Base-by-base conservation (phyloP, 2,888 invertebrate species). In the Seira ritae region DNA sequence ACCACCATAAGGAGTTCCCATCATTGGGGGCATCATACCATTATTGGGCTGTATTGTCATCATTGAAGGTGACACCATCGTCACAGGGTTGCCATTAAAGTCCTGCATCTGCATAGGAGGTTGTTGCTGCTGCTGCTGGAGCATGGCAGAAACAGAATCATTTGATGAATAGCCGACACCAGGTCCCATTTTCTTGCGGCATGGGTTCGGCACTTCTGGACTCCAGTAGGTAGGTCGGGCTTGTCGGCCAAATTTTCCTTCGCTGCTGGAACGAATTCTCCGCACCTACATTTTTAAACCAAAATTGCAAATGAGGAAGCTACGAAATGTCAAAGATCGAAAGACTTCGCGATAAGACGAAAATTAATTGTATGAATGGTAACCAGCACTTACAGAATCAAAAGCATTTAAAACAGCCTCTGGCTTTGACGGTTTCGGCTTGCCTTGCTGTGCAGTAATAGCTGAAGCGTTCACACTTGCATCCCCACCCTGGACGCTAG, bases 171-270 rank as follows among this genome's bases (percentile, higher is more conserved):
- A 8, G 15, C 12, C 31, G 2, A 37, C 60, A 0, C 46, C 65
- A 19, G 24, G 42, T 8, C 42, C 17, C 46, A 78, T 60, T 23
- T 73, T 80, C 42, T 68, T 80, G 3, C 80, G 20, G 23, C 80
- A 80, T 0, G 80, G 80, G n/a, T 80, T 80, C 6, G 72, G 67
- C 15, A 22, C 31, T 31, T 80, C 67, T 1, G 68, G 68, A n/a
- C 72, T 80, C 73, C 67, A 80, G 17, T 84, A 71, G 0, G 84
- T 67, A n/a, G 84, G 84, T 20, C 70, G 19, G 12, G 80, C 23
- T 31, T 84, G 84, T 12, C 80, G 76, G 2, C 84, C 84, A 62
- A 66, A 84, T 31, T 80, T 80, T 1, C 76, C 73, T 12, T 31
- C 55, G 1, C 80, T 67, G 42, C 37, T 60, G 15, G 80, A 67